phyloP scores from a whole-genome alignment of 2,113 vertebrate genomes.

The Thomomys bottae region DNA sequence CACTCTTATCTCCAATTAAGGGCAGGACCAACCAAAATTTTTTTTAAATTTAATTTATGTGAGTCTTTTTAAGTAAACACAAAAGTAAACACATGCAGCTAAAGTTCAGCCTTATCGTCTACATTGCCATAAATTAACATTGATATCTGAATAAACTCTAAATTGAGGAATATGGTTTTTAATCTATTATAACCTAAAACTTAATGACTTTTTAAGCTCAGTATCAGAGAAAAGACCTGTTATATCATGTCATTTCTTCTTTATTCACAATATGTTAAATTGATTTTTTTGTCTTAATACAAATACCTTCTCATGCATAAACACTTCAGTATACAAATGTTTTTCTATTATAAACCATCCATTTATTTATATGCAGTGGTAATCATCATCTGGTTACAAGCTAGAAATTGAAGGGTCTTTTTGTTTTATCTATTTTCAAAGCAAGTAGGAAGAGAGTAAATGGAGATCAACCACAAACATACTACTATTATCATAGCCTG shows the following conservation, averaged over 20 bases:
- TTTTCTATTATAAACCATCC: conserved; percentile 40
- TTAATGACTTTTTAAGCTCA: conserved; percentile 13
- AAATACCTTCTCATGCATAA: background rate
- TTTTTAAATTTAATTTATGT: conserved; percentile 48
- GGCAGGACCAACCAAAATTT: too few species aligned
- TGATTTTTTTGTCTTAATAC: conserved; percentile 1
- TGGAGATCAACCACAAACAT: background rate
- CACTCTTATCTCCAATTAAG: too few species aligned
- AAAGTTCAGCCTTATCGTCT: conserved; percentile 1
- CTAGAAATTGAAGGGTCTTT: background rate
- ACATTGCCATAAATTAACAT: conserved; percentile 28
- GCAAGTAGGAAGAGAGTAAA: background rate
- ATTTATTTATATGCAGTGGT: background rate
- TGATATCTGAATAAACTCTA: conserved; percentile 37
- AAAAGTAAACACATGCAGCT: conserved; percentile 16
- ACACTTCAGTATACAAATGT: background rate
- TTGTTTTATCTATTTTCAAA: conserved; percentile 41
- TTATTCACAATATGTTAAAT: conserved; percentile 28
- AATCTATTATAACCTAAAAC: background rate
- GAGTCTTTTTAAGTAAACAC: conserved; percentile 21
- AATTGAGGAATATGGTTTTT: conserved; percentile 30
- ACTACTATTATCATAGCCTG: background rate
- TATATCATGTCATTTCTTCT: background rate
- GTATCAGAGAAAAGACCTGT: background rate
- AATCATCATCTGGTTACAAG: background rate